A percentile compares a stretch with the other conserved stretches of the same genome.
Evolutionary conservation across 30 jellyfish, hydroid and myxozoan species (phyloP).

Genomic region (Morbakka virulenta): DNA sequence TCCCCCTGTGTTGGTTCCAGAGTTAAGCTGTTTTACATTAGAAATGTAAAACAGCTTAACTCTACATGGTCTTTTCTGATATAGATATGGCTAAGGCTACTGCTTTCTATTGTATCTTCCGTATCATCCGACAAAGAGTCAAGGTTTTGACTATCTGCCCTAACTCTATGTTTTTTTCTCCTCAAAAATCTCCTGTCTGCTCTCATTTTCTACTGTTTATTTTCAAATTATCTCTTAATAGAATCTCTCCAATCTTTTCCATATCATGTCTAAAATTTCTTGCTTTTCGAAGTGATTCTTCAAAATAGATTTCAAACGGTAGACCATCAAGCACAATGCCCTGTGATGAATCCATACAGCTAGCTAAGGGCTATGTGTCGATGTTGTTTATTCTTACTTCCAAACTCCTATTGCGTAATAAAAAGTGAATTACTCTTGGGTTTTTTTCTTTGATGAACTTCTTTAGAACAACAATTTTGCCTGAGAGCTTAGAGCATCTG

Average conservation of each 20-base stretch:
- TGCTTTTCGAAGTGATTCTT: constrained; percentile 38
- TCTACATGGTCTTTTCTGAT: too few species aligned
- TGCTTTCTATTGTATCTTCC: constrained; percentile 23
- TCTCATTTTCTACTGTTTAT: constrained; percentile 33
- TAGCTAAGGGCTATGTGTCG: constrained; percentile 23
- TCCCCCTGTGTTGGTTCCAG: too few species aligned
- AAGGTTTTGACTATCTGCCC: constrained; percentile 36
- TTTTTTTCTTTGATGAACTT: constrained; percentile 34
- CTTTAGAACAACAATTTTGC: constrained; percentile 23
- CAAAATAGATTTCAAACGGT: constrained; percentile 15
- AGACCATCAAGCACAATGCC: constrained; percentile 37
- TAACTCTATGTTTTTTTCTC: constrained; percentile 41
- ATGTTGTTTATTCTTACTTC: constrained; percentile 29
- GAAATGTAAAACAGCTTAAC: too few species aligned
- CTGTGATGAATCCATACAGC: constrained; percentile 45
- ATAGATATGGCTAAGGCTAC: too few species aligned
- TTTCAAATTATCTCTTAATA: constrained; percentile 33
- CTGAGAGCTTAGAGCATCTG: too few species aligned
- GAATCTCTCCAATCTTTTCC: constrained; percentile 41
- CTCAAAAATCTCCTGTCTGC: constrained; percentile 26
- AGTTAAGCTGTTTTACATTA: too few species aligned
- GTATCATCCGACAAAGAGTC: too few species aligned
- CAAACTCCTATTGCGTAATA: constrained; percentile 28
- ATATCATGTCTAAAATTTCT: constrained; percentile 1
- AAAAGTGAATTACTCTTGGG: constrained; percentile 30